phyloP scores from a whole-genome alignment of 2,888 invertebrate species.

The Erebia ligea region DNA sequence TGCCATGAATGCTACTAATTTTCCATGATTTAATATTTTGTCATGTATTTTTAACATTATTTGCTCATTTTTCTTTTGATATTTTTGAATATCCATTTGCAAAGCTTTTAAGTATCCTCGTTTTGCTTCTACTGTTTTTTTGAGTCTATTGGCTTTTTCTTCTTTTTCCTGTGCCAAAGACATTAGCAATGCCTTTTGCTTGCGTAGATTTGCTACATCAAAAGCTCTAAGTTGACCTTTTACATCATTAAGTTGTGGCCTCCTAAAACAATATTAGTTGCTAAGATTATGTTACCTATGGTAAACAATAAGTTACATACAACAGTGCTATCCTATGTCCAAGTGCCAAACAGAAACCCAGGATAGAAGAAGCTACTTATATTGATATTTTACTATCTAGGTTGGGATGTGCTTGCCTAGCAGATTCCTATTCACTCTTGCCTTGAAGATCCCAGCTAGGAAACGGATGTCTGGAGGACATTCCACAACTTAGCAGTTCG shows the following conservation, averaged over 20 bases:
- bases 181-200: conserved; percentile 67
- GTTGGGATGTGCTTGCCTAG: too few species aligned
- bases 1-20: conserved; percentile 50
- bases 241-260: conserved; percentile 69
- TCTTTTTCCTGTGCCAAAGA: conserved; percentile 72
- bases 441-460: too few species aligned
- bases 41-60: conserved; percentile 59
- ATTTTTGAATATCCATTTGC: conserved; percentile 73
- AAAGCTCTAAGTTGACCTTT: conserved; percentile 66
- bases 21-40: conserved; percentile 62
- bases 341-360: too few species aligned
- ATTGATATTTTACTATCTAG: too few species aligned
- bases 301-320: too few species aligned
- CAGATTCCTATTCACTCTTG: too few species aligned
- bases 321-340: too few species aligned
- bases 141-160: conserved; percentile 60
- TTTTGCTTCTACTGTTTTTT: conserved; percentile 67
- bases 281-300: too few species aligned
- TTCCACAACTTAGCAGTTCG: too few species aligned
- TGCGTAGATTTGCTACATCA: conserved; percentile 65
- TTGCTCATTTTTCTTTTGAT: conserved; percentile 73
- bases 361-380: too few species aligned
- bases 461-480: too few species aligned
- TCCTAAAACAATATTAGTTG: conserved; percentile 55
- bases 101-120: conserved; percentile 71